These are phyloP conservation scores for Teleogryllus occipitalis DNA, from an alignment of 1,140 invertebrate genomes.

Conservation along the genomic window DNA sequence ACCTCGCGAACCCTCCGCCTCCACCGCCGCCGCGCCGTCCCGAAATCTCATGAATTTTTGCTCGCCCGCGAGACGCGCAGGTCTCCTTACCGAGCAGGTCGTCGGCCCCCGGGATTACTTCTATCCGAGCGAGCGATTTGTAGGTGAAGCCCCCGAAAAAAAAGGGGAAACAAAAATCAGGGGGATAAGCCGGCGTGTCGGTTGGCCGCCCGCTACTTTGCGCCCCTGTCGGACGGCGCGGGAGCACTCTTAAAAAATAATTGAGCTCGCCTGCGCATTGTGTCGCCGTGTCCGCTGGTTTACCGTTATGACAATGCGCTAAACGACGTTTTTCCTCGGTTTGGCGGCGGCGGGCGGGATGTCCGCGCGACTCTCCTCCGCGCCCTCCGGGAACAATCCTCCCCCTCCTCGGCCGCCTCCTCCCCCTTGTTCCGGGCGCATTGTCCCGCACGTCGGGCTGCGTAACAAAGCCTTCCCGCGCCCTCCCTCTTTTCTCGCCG, in stretches of 20 bases:
- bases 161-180: neutral
- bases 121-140: neutral
- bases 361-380: too few relatives aligned
- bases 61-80: neutral
- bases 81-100: neutral
- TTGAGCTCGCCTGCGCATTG: neutral
- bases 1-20: neutral
- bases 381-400: neutral
- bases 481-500: too few relatives aligned
- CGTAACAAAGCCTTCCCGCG: neutral
- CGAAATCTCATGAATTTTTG: neutral
- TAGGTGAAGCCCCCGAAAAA: neutral
- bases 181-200: slow-evolving; percentile 2
- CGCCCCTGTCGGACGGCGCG: neutral
- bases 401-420: neutral
- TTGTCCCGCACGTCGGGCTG: neutral
- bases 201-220: neutral
- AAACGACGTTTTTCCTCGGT: neutral
- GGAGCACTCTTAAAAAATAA: neutral
- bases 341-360: too few relatives aligned
- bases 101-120: neutral
- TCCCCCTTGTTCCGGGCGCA: neutral
- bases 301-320: slow-evolving; percentile 3
- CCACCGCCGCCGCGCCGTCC: too few relatives aligned
- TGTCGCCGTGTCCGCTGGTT: neutral